Base-by-base conservation (phyloP, 1,140 invertebrate species). In the Drosophila tsacasi region DNA sequence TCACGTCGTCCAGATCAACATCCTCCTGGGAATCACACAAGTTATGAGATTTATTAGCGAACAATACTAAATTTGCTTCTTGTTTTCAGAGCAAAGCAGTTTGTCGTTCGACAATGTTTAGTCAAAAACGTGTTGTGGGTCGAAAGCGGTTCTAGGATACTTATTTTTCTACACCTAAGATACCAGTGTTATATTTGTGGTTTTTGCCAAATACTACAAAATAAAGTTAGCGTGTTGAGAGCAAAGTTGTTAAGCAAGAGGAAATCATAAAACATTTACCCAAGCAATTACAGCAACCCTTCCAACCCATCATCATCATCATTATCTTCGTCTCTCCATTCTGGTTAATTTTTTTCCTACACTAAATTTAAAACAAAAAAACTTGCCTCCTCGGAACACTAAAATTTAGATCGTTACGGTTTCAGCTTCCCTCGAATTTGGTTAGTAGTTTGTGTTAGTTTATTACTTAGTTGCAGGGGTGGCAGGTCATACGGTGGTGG, bases 1-100 rank as follows among this genome's bases (percentile, higher is more conserved):
- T 82, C 25, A 91, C 85, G 68, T 91, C 90, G 32, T 94, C 94
- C 9, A 94, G 93, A 63, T 94, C 94, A 55, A 83, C 91, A 62
- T 94, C 94, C 77, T 94, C 94, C 94, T 94, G 65, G 59, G 59
- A 42, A 10, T 15, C 39, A 37, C 52, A 57, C 61, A 71, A 44
- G 17, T 55, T 15, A 49, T 5, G 3, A 3, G 15, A 66, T 76
- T 27, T 27, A 17, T 40, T 9, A 39, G n/a, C 19, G n/a, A n/a
- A n/a, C n/a, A n/a, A n/a, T n/a, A n/a, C n/a, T n/a, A 19, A 35
- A 1, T 15, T 23, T 50, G 21, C 5, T 12, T 35, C 23, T 17
- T 15, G 6, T 39, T 46, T 39, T 25, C 19, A 47, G 21, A 59
- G 42, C 23, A 10, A 42, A 50, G 67, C 46, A 27, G 19, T 25